A percentile compares a stretch with the other conserved stretches of the same genome.
Conservation (phyloP, 2,888 invertebrate genomes). For the Lobophora halterata region DNA sequence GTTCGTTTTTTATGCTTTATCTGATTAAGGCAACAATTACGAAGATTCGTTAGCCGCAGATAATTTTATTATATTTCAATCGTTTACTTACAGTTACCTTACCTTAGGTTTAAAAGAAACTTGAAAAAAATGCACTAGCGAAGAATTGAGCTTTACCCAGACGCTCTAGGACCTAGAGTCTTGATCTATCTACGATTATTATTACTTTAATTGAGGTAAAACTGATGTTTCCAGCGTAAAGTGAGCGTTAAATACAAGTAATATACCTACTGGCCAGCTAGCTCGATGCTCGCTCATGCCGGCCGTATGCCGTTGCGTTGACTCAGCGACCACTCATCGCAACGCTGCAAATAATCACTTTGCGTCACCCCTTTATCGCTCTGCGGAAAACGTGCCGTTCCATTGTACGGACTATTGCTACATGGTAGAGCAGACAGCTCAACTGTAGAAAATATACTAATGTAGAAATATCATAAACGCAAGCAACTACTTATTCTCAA, state of each 20-base stretch:
- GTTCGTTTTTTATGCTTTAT: too few species aligned
- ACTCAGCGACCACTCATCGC: conserved; percentile 74
- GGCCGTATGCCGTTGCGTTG: conserved; percentile 62
- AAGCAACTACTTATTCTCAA: conserved; percentile 50
- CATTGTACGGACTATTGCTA: conserved; percentile 55
- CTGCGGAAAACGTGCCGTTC: conserved; percentile 64
- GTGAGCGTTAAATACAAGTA: conserved; percentile 34
- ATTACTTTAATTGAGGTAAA: neutral
- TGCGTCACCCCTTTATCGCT: conserved; percentile 77
- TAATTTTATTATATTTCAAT: too few species aligned
- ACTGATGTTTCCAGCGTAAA: conserved; percentile 8
- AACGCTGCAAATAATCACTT: conserved; percentile 78
- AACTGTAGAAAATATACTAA: too few species aligned
- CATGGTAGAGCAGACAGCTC: conserved; percentile 32
- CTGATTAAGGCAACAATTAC: too few species aligned
- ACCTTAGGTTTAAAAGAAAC: too few species aligned
- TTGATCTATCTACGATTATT: too few species aligned
- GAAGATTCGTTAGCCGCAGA: too few species aligned
- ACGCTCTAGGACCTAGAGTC: too few species aligned
- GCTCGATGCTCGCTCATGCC: conserved; percentile 30
- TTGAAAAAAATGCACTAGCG: too few species aligned
- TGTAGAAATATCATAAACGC: conserved; percentile 50
- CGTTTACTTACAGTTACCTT: too few species aligned
- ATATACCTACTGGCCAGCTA: conserved; percentile 35
- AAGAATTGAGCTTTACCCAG: conserved; percentile 1